Percentiles rank a stretch among this genome's conserved stretches.
These are phyloP conservation scores for Synergus gifuensis DNA, from an alignment of 2,888 invertebrate species.

Conservation along the genomic window DNA sequence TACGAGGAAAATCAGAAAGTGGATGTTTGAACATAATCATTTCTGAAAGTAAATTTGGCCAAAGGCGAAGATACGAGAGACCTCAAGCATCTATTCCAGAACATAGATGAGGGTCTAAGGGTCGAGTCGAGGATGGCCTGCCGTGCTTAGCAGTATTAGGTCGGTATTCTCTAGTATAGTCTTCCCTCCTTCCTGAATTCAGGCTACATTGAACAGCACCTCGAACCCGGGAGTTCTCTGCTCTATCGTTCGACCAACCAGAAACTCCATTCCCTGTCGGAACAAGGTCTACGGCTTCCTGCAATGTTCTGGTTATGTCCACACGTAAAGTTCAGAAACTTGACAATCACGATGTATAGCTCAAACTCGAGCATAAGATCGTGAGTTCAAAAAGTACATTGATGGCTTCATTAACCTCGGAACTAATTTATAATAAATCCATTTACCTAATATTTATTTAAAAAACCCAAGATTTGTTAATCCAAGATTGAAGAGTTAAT, in stretches of 20 bases:
- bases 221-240: constrained; percentile 52
- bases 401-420: no score
- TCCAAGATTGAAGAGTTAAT: no score
- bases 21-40: not conserved
- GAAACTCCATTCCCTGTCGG: constrained; percentile 63
- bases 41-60: not conserved
- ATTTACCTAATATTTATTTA: no score
- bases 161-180: constrained; percentile 34
- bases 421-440: no score
- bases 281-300: constrained; percentile 59
- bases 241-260: constrained; percentile 56
- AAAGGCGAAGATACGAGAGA: constrained; percentile 13
- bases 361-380: constrained; percentile 17
- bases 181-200: constrained; percentile 53
- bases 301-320: constrained; percentile 32
- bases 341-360: constrained; percentile 13
- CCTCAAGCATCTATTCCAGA: constrained; percentile 16
- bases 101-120: constrained; percentile 15
- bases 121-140: constrained; percentile 24
- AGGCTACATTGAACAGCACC: constrained; percentile 58
- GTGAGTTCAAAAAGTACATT: constrained; percentile 21
- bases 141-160: constrained; percentile 51
- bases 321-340: constrained; percentile 27
- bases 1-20: not conserved
- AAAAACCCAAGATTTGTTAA: no score